Conservation (phyloP, 2,888 invertebrate genomes). For the Eustalomyia histrio region DNA sequence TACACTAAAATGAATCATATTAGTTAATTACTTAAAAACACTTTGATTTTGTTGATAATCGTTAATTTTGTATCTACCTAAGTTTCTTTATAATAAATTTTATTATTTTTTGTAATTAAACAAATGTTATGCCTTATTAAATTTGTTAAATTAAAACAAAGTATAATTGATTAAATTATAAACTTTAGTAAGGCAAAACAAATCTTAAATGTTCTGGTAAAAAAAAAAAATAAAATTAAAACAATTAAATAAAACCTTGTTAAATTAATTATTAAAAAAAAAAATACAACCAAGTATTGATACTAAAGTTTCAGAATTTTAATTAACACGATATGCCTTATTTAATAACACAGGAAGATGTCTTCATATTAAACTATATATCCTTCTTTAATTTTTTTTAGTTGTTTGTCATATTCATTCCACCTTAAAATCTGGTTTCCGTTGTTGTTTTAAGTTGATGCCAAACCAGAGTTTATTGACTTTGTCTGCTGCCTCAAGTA, state of each 20-base stretch:
- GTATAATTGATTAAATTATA: not conserved
- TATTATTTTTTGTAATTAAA: not conserved
- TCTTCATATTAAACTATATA: not conserved
- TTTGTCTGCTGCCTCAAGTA: constrained; percentile 34
- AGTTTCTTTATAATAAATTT: not conserved
- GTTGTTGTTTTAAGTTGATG: not conserved
- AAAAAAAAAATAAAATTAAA: not conserved
- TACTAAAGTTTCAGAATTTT: not conserved
- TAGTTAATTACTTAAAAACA: not conserved
- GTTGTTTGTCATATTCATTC: not conserved
- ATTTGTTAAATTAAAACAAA: not conserved
- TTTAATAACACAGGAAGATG: not conserved
- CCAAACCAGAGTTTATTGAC: constrained; percentile 36
- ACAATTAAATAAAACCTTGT: not conserved
- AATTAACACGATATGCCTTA: not conserved
- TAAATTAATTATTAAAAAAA: not conserved
- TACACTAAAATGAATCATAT: not conserved
- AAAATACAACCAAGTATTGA: not conserved
- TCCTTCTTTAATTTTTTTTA: not conserved
- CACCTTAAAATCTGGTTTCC: not conserved
- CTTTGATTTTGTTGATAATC: not conserved
- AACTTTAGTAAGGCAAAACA: not conserved
- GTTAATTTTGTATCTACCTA: not conserved
- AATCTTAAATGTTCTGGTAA: not conserved
- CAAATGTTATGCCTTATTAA: not conserved